Evolutionary conservation across 2,797 vertebrate genomes (phyloP), one percentile per base, ranked within the genome.

Genomic region (Geotrypetes seraphini): DNA sequence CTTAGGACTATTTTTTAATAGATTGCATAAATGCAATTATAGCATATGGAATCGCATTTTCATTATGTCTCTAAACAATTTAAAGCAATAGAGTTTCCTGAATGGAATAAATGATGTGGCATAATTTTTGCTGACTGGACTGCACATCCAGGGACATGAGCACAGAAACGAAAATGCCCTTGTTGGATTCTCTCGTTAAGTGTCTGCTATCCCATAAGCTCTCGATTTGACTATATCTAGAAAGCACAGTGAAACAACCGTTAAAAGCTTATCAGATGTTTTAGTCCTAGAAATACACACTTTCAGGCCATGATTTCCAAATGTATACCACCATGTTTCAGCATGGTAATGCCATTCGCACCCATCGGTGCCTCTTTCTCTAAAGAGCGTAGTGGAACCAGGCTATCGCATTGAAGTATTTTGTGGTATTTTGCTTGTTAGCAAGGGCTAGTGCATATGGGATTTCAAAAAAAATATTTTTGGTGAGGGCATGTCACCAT

Each of bases 81-180:
- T 20, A 27, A 24, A 43, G 50, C 49, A 43, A 24, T 43, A 36
- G 19, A 49, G 56, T 61, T 39, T 66, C 23, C 8, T 30, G 7
- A 42, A 28, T 1, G 1, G 2, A 24, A 47, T 23, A 48, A 39
- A 35, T 25, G 16, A 16, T 48, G 46, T 24, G n/a, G 3, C 16
- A 39, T 18, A 18, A 5, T 25, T 56, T n/a, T 36, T 40, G 3
- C 43, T 39, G 7, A 28, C 12, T 36, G 24, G 17, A 28, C 16
- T 27, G 9, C 19, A 49, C 47, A 12, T 49, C 51, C 51, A 47
- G 33, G 39, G 10, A 12, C 26, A 31, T 30, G 4, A 12, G 22
- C 29, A n/a, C 31, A 50, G 26, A 33, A 26, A 8, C 35, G 29
- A 55, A 53, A 53, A 27, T 46, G 33, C 40, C 13, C 30, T 50